Conservation (phyloP, 2,888 invertebrate species). For the Lasioglossum vierecki region DNA sequence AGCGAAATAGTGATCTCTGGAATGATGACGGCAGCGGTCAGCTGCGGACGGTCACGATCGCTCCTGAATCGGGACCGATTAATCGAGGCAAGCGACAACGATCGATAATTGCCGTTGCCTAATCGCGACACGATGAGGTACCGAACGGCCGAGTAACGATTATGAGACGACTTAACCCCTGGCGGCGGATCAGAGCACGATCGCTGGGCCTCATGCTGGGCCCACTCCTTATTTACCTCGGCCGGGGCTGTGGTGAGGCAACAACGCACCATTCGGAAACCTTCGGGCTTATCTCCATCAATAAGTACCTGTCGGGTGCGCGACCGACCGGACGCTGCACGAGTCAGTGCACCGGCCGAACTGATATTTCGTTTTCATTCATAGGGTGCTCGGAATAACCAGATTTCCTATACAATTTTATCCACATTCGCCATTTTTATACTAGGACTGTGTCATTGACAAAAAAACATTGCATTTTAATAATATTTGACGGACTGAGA, state of each 20-base stretch:
- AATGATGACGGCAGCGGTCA: conserved; percentile 44
- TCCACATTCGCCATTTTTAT: too few species aligned
- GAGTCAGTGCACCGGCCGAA: conserved; percentile 52
- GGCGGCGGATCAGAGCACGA: conserved; percentile 58
- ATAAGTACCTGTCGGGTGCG: conserved; percentile 71
- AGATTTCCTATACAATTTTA: not conserved
- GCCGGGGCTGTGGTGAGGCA: conserved; percentile 59
- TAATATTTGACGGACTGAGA: too few species aligned
- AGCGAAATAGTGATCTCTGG: conserved; percentile 29
- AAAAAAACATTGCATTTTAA: too few species aligned
- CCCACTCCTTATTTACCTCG: conserved; percentile 66
- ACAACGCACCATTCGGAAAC: conserved; percentile 68
- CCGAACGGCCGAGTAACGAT: conserved; percentile 59
- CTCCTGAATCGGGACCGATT: conserved; percentile 75
- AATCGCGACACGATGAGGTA: conserved; percentile 69
- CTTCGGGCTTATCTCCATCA: conserved; percentile 69
- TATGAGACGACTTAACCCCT: conserved; percentile 64
- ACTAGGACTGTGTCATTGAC: too few species aligned
- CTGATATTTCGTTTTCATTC: conserved; percentile 67
- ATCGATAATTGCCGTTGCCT: conserved; percentile 78
- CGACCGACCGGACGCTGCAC: conserved; percentile 59
- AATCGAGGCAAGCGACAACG: conserved; percentile 75
- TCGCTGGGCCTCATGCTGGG: conserved; percentile 71
- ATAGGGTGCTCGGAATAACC: conserved; percentile 59
- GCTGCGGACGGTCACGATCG: conserved; percentile 66